Conservation (phyloP, 2,797 vertebrate species). For the Macroramphosus scolopax region DNA sequence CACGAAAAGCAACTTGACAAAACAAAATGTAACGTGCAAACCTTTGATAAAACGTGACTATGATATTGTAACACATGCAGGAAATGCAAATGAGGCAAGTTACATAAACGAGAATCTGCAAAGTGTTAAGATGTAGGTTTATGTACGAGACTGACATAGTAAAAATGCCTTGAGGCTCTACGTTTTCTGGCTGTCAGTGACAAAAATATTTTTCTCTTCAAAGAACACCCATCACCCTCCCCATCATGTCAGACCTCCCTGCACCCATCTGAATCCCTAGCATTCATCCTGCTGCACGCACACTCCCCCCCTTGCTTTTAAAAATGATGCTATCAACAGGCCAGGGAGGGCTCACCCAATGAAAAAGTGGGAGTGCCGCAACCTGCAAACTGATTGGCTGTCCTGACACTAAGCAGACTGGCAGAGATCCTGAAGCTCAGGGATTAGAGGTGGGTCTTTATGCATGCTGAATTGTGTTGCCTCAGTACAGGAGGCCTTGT, state of each 20-base stretch:
- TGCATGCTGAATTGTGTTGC: slow-evolving; percentile 53
- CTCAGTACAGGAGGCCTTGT: slow-evolving; percentile 46
- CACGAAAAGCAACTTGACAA: no score
- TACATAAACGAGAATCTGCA: no score
- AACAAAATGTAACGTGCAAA: no score
- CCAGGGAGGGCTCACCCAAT: slow-evolving; percentile 69
- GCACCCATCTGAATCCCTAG: slow-evolving; percentile 17
- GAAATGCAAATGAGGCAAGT: no score
- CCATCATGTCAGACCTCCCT: slow-evolving; percentile 25
- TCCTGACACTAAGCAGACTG: slow-evolving; percentile 61
- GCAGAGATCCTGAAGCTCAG: slow-evolving; percentile 40
- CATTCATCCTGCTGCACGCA: slow-evolving; percentile 36
- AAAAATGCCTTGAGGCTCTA: no score
- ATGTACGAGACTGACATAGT: no score
- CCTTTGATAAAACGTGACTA: no score
- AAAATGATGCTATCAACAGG: slow-evolving; percentile 68
- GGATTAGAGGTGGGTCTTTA: slow-evolving; percentile 65
- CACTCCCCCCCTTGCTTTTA: slow-evolving; percentile 29
- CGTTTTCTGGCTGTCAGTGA: slow-evolving; percentile 2
- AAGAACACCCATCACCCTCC: slow-evolving; percentile 10
- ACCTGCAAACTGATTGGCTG: slow-evolving; percentile 61
- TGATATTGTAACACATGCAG: no score
- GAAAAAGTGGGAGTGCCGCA: slow-evolving; percentile 78
- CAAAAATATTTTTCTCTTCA: background rate
- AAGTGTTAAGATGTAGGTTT: no score